Conservation (phyloP, 2,888 invertebrate species). For the Zygaena filipendulae region DNA sequence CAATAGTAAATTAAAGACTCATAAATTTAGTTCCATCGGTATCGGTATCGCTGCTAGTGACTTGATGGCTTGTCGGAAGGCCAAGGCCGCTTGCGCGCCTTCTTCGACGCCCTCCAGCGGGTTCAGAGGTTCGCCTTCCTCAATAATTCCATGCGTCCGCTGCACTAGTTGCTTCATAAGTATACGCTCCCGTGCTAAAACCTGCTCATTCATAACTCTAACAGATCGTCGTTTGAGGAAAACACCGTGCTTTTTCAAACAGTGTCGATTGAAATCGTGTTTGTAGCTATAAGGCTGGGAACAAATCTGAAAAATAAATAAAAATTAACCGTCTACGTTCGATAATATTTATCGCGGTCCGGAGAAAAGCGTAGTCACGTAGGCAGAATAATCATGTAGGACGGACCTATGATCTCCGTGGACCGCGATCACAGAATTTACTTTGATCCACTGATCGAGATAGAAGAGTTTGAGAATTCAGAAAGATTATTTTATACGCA, state of each 20-base stretch:
- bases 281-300: constrained; percentile 52
- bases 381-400: too few species aligned
- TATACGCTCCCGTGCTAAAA: constrained; percentile 30
- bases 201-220: constrained; percentile 40
- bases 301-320: constrained; percentile 33
- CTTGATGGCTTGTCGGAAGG: constrained; percentile 32
- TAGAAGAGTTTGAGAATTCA: too few species aligned
- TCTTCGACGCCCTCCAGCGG: constrained; percentile 24
- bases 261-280: constrained; percentile 46
- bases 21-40: constrained; percentile 21
- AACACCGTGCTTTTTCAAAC: constrained; percentile 47
- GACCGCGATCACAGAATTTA: too few species aligned
- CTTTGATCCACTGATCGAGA: too few species aligned
- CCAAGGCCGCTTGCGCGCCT: constrained; percentile 31
- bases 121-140: constrained; percentile 26
- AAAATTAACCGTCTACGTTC: background rate
- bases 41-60: constrained; percentile 27
- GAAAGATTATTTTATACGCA: too few species aligned
- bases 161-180: constrained; percentile 34
- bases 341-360: background rate
- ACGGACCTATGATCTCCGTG: too few species aligned
- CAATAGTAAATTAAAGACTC: too few species aligned
- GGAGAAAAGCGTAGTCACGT: too few species aligned
- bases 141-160: constrained; percentile 24
- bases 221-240: constrained; percentile 36